Conservation (phyloP, 2,113 vertebrate genomes). For the Heterochromis multidens region DNA sequence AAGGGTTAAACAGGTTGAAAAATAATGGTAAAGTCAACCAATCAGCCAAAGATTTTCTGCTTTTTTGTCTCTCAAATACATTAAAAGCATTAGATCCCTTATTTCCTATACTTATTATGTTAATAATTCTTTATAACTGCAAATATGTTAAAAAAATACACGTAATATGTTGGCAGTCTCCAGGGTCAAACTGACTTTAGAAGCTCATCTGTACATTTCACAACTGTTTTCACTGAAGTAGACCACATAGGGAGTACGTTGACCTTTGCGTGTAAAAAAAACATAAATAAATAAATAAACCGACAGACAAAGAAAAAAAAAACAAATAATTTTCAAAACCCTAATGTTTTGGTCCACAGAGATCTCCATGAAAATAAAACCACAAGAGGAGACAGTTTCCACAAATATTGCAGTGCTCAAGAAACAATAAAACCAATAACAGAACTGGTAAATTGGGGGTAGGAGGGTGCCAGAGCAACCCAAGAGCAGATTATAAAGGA, state of each 20-base stretch:
- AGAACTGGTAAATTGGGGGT: background rate
- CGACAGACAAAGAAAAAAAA: background rate
- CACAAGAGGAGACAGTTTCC: background rate
- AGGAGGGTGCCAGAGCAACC: background rate
- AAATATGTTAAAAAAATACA: background rate
- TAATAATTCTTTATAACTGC: background rate
- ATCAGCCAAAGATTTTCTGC: background rate
- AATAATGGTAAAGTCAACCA: background rate
- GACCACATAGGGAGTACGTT: background rate
- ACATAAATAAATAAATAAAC: background rate
- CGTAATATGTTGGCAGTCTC: background rate
- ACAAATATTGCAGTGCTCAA: constrained; percentile 3
- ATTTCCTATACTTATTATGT: background rate
- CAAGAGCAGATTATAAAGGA: background rate
- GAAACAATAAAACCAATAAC: constrained; percentile 21
- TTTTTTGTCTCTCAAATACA: background rate
- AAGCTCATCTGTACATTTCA: background rate
- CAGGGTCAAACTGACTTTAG: background rate
- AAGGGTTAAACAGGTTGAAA: background rate
- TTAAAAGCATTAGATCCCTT: accelerated
- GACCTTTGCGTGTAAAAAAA: background rate
- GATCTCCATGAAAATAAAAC: background rate
- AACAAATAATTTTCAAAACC: background rate
- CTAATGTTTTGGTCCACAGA: constrained; percentile 1
- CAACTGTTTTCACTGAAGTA: background rate